Evolutionary conservation across 2,113 vertebrate species (phyloP).

Genomic region (Alouatta palliata): DNA sequence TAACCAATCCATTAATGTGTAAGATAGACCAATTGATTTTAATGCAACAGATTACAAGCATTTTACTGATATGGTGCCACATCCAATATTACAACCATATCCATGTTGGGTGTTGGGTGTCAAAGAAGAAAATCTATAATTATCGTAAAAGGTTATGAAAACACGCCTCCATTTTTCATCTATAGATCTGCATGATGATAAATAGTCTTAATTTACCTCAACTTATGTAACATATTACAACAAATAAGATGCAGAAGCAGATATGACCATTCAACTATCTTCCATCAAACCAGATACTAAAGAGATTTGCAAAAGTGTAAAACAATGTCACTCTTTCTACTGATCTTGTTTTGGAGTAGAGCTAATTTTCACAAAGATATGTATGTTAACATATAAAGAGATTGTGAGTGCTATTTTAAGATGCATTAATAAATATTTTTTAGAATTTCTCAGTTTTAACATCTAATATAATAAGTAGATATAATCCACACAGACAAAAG

Average conservation of each 20-base stretch:
- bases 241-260: neutral
- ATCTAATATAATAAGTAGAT: neutral
- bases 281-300: neutral
- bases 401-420: neutral
- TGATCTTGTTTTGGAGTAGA: neutral
- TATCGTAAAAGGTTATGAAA: constrained; percentile 10
- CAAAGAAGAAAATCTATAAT: constrained; percentile 38
- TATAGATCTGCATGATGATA: neutral
- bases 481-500: neutral
- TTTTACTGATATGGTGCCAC: neutral
- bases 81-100: neutral
- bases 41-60: neutral
- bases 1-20: neutral
- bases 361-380: constrained; percentile 36
- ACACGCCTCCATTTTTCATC: neutral
- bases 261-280: constrained; percentile 5
- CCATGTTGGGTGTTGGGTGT: neutral
- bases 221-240: neutral
- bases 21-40: neutral
- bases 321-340: neutral
- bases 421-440: neutral
- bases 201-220: constrained; percentile 15
- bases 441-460: neutral
- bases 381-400: neutral
- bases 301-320: neutral